phyloP scores from a whole-genome alignment of 2,888 invertebrate genomes.

The Spilarctia lutea region DNA sequence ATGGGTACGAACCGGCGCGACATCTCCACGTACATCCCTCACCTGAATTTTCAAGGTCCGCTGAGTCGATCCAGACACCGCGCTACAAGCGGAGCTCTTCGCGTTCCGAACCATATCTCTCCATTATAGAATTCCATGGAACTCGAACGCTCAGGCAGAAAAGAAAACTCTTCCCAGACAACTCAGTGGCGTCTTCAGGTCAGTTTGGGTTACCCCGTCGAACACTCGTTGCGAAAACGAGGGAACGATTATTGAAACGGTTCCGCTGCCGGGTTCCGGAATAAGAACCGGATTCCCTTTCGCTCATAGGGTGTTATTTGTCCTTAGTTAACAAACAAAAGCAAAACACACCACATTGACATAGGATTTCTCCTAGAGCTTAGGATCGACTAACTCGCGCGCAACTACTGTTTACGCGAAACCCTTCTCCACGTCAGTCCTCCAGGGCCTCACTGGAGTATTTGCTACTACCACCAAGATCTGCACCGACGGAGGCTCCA shows the following conservation, averaged over 20 bases:
- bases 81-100: conserved; percentile 64
- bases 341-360: conserved; percentile 59
- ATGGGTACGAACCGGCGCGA: conserved; percentile 87
- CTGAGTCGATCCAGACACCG: conserved; percentile 67
- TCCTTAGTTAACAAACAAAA: conserved; percentile 69
- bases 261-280: conserved; percentile 87
- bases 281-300: conserved; percentile 84
- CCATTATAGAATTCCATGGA: conserved; percentile 81
- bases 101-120: conserved; percentile 82
- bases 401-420: conserved; percentile 82
- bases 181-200: conserved; percentile 73
- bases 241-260: conserved; percentile 74
- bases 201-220: conserved; percentile 73
- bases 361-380: conserved; percentile 84
- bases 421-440: conserved; percentile 87
- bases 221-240: conserved; percentile 53
- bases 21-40: conserved; percentile 66
- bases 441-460: conserved; percentile 88
- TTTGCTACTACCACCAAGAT: conserved; percentile 92
- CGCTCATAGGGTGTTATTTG: neutral
- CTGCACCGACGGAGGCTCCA: conserved; percentile 85
- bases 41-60: conserved; percentile 72
- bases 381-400: conserved; percentile 87
- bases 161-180: conserved; percentile 68
- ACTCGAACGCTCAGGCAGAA: conserved; percentile 75